phyloP scores from a whole-genome alignment of 2,113 vertebrate genomes.

The Clarias batrachus region DNA sequence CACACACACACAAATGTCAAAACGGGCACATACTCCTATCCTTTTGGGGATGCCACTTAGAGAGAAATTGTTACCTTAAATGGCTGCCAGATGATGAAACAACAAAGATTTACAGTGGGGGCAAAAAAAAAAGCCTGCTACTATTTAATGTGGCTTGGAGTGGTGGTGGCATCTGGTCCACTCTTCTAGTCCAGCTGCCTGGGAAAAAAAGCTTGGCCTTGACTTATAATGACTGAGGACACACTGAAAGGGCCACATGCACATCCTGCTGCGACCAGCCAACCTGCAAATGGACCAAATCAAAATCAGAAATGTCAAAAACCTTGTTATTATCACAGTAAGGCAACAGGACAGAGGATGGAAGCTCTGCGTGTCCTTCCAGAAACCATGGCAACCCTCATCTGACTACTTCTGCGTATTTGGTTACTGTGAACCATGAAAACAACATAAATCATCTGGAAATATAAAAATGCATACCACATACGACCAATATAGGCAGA shows the following conservation, averaged over 20 bases:
- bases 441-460: background rate
- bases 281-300: slow-evolving; percentile 53
- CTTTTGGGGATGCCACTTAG: slow-evolving; percentile 51
- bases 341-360: slow-evolving; percentile 38
- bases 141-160: slow-evolving; percentile 66
- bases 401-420: slow-evolving; percentile 68
- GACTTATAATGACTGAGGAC: slow-evolving; percentile 36
- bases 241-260: slow-evolving; percentile 35
- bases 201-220: slow-evolving; percentile 7
- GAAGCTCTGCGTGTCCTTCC: slow-evolving; percentile 32
- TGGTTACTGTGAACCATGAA: slow-evolving; percentile 61
- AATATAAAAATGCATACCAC: background rate
- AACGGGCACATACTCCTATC: background rate
- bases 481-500: background rate
- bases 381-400: slow-evolving; percentile 75
- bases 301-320: slow-evolving; percentile 51
- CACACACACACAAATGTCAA: slow-evolving; percentile 4
- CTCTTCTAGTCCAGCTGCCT: slow-evolving; percentile 4
- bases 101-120: slow-evolving; percentile 73
- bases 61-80: slow-evolving; percentile 70
- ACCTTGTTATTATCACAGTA: slow-evolving; percentile 51
- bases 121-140: slow-evolving; percentile 52
- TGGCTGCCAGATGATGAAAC: slow-evolving; percentile 75
- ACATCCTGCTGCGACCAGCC: slow-evolving; percentile 33
- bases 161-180: slow-evolving; percentile 64